Evolutionary conservation across 2,888 invertebrate species (phyloP).

Genomic region (Drosophila borborema): DNA sequence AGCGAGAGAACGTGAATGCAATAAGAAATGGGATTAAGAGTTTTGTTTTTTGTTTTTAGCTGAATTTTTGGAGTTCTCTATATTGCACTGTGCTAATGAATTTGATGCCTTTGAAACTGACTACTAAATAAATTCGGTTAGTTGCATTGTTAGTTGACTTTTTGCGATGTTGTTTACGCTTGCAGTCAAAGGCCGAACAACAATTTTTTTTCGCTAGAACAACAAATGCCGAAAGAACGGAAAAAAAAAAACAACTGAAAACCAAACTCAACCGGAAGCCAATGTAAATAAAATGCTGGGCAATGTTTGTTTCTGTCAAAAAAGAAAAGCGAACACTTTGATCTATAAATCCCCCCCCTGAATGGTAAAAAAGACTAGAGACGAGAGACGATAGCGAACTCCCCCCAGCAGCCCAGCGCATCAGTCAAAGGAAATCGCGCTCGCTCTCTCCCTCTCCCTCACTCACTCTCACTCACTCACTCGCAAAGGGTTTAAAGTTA

Average conservation of each 20-base stretch:
- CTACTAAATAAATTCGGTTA: slow-evolving; percentile 38
- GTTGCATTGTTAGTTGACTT: slow-evolving; percentile 55
- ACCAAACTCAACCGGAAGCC: slow-evolving; percentile 78
- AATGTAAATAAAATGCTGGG: slow-evolving; percentile 77
- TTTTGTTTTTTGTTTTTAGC: slow-evolving; percentile 35
- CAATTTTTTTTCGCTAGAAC: slow-evolving; percentile 72
- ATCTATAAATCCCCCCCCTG: slow-evolving; percentile 54
- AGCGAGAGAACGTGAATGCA: slow-evolving; percentile 46
- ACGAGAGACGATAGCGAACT: not conserved
- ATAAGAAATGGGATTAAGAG: slow-evolving; percentile 28
- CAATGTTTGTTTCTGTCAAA: slow-evolving; percentile 80
- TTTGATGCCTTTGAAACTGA: slow-evolving; percentile 41
- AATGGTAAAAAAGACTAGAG: not conserved
- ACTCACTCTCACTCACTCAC: not conserved
- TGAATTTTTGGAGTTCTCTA: slow-evolving; percentile 11
- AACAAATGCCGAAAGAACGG: slow-evolving; percentile 44
- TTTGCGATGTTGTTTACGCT: slow-evolving; percentile 59
- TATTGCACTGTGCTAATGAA: slow-evolving; percentile 33
- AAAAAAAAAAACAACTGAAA: slow-evolving; percentile 22
- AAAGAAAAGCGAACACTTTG: slow-evolving; percentile 66
- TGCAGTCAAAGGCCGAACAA: slow-evolving; percentile 39
- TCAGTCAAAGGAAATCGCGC: slow-evolving; percentile 70
- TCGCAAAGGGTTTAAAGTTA: slow-evolving; percentile 74
- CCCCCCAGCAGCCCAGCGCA: slow-evolving; percentile 55
- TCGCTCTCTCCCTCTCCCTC: not conserved